Evolutionary conservation across 2,797 vertebrate species (phyloP).

Genomic region (Sebastes glaucus): DNA sequence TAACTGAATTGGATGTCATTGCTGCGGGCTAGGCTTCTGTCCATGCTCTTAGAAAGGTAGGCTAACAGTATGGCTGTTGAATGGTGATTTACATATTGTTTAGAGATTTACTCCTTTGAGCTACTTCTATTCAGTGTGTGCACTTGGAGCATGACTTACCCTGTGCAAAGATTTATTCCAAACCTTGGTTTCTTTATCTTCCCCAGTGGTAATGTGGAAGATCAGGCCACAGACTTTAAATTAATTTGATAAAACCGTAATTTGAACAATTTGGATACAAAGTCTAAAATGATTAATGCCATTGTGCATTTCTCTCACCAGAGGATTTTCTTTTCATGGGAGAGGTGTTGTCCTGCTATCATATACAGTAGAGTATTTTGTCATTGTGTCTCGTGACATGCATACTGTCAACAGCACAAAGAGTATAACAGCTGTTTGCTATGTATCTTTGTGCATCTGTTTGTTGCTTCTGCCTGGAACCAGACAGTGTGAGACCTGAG

Average conservation of each 20-base stretch:
- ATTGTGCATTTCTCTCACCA: conserved; percentile 5
- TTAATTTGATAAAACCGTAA: conserved; percentile 14
- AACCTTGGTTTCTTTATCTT: conserved; percentile 13
- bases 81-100: conserved; percentile 8
- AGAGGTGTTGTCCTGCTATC: neutral
- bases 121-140: neutral
- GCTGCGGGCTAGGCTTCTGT: neutral
- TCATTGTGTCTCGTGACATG: neutral
- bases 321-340: neutral
- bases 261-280: neutral
- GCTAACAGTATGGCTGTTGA: neutral
- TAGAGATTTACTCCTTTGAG: neutral
- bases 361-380: neutral
- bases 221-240: conserved; percentile 13
- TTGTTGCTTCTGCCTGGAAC: too few species aligned
- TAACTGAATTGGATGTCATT: neutral
- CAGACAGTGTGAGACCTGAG: too few species aligned
- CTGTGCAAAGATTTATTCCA: conserved; percentile 13
- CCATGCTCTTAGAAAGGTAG: neutral
- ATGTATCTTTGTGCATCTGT: too few species aligned
- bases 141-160: neutral
- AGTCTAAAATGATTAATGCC: conserved; percentile 17
- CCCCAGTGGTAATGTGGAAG: conserved; percentile 8
- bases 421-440: too few species aligned
- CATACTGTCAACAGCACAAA: too few species aligned